Percentiles rank a stretch among this genome's conserved stretches.
These are phyloP conservation scores for Epinephelus lanceolatus DNA, from an alignment of 2,113 vertebrate species.

Conservation along the genomic window DNA sequence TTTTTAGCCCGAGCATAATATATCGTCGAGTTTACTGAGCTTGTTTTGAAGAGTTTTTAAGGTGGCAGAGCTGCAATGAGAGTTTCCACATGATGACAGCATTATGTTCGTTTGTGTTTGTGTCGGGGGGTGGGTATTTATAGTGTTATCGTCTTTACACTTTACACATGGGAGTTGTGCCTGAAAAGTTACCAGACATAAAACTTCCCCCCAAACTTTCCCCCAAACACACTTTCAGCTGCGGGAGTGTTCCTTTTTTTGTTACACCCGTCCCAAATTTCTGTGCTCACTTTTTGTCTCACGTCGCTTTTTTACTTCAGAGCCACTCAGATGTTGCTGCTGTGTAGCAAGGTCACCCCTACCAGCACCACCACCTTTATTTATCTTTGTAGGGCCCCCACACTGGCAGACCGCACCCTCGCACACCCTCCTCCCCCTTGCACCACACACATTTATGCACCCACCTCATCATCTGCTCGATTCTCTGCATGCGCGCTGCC, in stretches of 20 bases:
- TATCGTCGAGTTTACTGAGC: background rate
- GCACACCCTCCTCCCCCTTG: background rate
- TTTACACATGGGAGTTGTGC: constrained; percentile 24
- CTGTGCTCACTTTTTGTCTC: constrained; percentile 43
- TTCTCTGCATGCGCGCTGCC: constrained; percentile 10
- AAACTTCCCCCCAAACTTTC: constrained; percentile 26
- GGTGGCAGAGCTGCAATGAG: background rate
- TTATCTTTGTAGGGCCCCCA: constrained; percentile 31
- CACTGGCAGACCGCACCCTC: constrained; percentile 34
- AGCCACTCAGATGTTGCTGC: constrained; percentile 57
- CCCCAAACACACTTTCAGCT: constrained; percentile 3
- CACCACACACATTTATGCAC: background rate
- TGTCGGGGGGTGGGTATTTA: constrained; percentile 4
- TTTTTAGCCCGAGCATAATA: background rate
- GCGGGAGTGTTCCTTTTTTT: constrained; percentile 12
- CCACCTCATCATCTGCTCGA: constrained; percentile 34
- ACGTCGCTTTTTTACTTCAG: constrained; percentile 44
- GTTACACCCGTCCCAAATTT: constrained; percentile 12
- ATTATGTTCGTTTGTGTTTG: constrained; percentile 9
- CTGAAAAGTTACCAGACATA: constrained; percentile 11
- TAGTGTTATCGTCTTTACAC: constrained; percentile 10
- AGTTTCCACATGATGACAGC: constrained; percentile 9
- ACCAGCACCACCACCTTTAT: constrained; percentile 39
- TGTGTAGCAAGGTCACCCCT: constrained; percentile 67
- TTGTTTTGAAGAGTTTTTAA: background rate